Base-by-base conservation (phyloP, 2,797 vertebrate species). In the Pelodytes ibericus region DNA sequence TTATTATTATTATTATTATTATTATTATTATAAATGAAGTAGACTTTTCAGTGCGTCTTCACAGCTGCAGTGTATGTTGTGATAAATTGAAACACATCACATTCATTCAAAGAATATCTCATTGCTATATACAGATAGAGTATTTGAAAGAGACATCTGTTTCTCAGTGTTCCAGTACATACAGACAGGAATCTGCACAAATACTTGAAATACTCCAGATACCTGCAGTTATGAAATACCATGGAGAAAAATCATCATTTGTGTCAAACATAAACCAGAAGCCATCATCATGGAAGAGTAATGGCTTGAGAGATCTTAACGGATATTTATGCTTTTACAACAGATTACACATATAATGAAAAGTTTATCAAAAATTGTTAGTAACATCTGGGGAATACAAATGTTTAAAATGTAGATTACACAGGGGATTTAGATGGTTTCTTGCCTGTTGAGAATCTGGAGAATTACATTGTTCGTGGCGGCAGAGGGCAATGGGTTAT, bases 141-240 rank as follows among this genome's bases (percentile, higher is more conserved):
- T 53, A 15, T 2, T 39, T 15, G 7, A 26, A 72, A 73, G 81
- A 73, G 49, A 76, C 62, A 82, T 82, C 53, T 83, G 77, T 80
- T 84, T 85, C 66, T 79, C 83, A 81, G 84, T 83, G 77, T 75
- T 79, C 79, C 80, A 78, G 56, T 74, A 81, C 81, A 81, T 73
- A 72, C 58, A 77, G 36, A 47, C 25, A 80, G 4, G 24, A 80
- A 76, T 77, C 75, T 65, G 71, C 53, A 64, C 77, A 79, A 82
- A 83, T 83, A 57, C 22, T 82, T 86, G 53, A 81, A 87, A 84
- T 84, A 75, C 33, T 83, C 82, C 78, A 82, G 83, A 85, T 75
- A 84, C 74, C 81, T 81, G 47, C 77, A 78, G 70, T 77, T 81
- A 67, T 72, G 79, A 72, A 81, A 62, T 81, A 29, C 49, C 7